A percentile compares a stretch with the other conserved stretches of the same genome.
Conservation (phyloP, 2,888 invertebrate genomes). For the Noctua fimbriata region DNA sequence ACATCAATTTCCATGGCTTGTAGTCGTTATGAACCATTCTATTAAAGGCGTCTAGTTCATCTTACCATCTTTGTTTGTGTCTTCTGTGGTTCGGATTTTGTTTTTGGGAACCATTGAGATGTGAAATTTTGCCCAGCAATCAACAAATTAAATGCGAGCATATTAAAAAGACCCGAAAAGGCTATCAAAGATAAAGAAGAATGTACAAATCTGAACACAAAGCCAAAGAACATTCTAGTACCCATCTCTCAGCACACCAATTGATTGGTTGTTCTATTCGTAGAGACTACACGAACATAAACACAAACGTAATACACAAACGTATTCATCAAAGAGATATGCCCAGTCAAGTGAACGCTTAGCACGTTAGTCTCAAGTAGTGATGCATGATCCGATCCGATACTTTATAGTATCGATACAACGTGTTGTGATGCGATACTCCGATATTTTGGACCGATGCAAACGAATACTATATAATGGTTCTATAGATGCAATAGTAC, state of each 20-base stretch:
- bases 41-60: background rate
- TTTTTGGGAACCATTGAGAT: background rate
- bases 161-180: background rate
- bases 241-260: conserved; percentile 26
- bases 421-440: background rate
- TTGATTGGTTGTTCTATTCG: conserved; percentile 47
- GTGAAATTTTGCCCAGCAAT: background rate
- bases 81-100: background rate
- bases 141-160: background rate
- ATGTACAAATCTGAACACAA: conserved; percentile 8
- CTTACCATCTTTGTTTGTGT: background rate
- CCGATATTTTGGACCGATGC: background rate
- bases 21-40: background rate
- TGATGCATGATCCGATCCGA: background rate
- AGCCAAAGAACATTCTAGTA: conserved; percentile 11
- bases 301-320: conserved; percentile 39
- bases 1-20: background rate
- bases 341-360: conserved; percentile 55
- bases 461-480: background rate
- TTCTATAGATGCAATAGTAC: background rate
- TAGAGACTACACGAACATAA: conserved; percentile 43
- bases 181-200: background rate
- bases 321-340: conserved; percentile 59
- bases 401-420: background rate
- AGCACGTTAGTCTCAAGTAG: conserved; percentile 41